Base-by-base conservation (phyloP, 2,888 invertebrate species). In the Nomada ferruginata region DNA sequence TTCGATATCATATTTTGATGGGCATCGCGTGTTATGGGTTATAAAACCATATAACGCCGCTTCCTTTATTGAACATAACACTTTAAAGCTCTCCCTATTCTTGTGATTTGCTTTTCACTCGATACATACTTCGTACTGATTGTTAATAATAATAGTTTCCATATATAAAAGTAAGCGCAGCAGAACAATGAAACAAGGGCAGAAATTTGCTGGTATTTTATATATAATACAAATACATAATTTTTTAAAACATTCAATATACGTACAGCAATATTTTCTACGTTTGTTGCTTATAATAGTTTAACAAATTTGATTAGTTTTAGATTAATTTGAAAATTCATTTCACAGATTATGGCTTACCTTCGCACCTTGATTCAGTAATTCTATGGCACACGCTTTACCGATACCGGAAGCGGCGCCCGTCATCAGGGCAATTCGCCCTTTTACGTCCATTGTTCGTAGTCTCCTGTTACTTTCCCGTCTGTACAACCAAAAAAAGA, bases 371-470 rank as follows among this genome's bases (percentile, higher is more conserved):
- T 96, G 96, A 90, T 95, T 96, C 80, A 97, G 94, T 63, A 97
- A 92, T 91, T 97, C 96, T 88, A 96, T 96, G 89, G 96, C 96
- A 90, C 96, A 96, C n/a, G 96, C 96, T 80, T 95, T 95, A 1
- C 97, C 97, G 87, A 97, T 96, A 75, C 97, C 97, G 68, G 96
- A 96, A 20, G 96, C 96, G 66, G 96, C 97, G 50, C 97, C 97
- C 42, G 97, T 97, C 75, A 97, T 95, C 82, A 97, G 94, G 61
- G 96, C 96, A 78, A 97, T 96, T 94, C 96, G 96, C 85, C 96
- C 96, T 93, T 96, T 96, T 84, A 97, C 93, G 91, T 97, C 96
- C 96, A 97, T 96, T 70, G 86, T 87, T 65, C 61, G 42, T 76
- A 75, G 36, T 63, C 65, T 75, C 57, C 71, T 29, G 64, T 73